phyloP scores from a whole-genome alignment of 2,113 vertebrate species.

The Sinocyclocheilus maitianheensis region DNA sequence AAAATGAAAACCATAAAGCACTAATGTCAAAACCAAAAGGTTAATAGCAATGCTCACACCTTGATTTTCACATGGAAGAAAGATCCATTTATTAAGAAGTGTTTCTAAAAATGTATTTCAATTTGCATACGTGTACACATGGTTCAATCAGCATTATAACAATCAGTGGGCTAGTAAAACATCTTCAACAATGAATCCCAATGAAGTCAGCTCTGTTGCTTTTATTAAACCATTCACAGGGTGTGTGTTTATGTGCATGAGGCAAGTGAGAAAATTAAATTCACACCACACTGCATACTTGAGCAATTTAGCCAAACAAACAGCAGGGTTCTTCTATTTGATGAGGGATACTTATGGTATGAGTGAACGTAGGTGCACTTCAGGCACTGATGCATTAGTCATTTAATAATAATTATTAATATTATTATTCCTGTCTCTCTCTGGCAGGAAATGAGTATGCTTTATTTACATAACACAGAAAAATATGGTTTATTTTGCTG shows the following conservation, averaged over 20 bases:
- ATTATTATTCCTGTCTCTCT: neutral
- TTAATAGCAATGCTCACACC: too few relatives aligned
- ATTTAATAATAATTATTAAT: neutral
- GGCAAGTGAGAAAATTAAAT: neutral
- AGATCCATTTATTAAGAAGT: too few relatives aligned
- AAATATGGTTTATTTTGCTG: neutral
- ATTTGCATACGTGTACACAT: neutral
- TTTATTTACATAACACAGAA: neutral
- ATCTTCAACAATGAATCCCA: neutral
- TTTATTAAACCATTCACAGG: neutral
- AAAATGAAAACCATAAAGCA: too few relatives aligned
- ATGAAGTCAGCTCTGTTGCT: neutral
- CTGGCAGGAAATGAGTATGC: neutral
- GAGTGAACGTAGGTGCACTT: neutral
- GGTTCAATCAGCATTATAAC: neutral
- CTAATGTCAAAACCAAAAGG: too few relatives aligned
- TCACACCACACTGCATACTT: conserved; percentile 6
- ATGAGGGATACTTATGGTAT: neutral
- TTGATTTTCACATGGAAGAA: too few relatives aligned
- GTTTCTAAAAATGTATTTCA: too few relatives aligned
- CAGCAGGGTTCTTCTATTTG: neutral
- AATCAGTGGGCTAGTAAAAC: neutral
- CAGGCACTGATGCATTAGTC: neutral
- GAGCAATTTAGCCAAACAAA: neutral
- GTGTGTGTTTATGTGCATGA: neutral